Evolutionary conservation across 2,797 vertebrate genomes (phyloP).

Genomic region (Sebastes diaconus): DNA sequence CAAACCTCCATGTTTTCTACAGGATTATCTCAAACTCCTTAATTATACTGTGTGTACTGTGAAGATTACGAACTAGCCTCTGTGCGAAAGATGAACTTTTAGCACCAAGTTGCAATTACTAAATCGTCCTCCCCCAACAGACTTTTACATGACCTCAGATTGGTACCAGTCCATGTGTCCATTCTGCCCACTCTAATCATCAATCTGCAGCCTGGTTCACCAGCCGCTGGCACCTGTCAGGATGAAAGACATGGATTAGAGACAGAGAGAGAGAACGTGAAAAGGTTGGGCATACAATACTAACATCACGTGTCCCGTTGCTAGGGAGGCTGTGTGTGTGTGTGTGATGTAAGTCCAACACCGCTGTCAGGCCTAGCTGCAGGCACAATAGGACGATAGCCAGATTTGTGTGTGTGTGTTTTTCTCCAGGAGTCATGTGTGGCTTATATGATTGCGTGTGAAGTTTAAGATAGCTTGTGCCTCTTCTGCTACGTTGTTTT

Average conservation of each 20-base stretch:
- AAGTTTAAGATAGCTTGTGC: conserved; percentile 65
- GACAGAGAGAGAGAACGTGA: conserved; percentile 64
- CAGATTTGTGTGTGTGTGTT: conserved; percentile 58
- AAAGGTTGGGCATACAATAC: conserved; percentile 75
- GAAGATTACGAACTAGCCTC: conserved; percentile 5
- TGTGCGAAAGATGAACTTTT: conserved; percentile 43
- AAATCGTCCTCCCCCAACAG: conserved; percentile 24
- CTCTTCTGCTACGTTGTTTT: conserved; percentile 63
- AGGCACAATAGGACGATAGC: conserved; percentile 71
- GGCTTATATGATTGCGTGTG: conserved; percentile 64
- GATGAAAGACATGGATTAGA: conserved; percentile 79
- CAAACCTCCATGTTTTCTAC: not conserved
- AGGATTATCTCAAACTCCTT: conserved; percentile 15
- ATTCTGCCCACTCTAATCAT: conserved; percentile 73
- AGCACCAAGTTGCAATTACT: conserved; percentile 14
- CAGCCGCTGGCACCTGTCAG: conserved; percentile 78
- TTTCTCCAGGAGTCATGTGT: conserved; percentile 50
- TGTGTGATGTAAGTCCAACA: conserved; percentile 65
- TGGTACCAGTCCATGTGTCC: conserved; percentile 72
- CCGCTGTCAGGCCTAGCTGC: conserved; percentile 69
- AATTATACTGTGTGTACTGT: not conserved
- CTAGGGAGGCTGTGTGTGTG: conserved; percentile 59
- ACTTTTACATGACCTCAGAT: conserved; percentile 60
- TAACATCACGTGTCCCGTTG: conserved; percentile 69
- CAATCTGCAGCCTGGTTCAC: conserved; percentile 71